These are phyloP conservation scores for Danaus plexippus DNA, from an alignment of 1,140 invertebrate species.

Conservation along the genomic window DNA sequence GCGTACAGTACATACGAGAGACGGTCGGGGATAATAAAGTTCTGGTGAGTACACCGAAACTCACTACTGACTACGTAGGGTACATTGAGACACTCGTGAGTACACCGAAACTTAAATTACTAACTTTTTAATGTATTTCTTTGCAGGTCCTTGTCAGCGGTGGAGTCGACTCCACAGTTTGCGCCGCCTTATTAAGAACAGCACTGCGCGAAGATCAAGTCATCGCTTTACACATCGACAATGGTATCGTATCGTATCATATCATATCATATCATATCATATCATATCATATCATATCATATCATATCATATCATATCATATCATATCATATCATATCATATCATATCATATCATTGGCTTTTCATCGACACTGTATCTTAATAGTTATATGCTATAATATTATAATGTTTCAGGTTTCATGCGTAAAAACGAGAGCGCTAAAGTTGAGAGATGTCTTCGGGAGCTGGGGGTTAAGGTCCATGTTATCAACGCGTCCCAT, in stretches of 20 bases:
- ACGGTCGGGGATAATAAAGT: conserved; percentile 94
- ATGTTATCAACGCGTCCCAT: conserved; percentile 83
- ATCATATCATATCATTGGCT: not conserved
- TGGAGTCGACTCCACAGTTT: conserved; percentile 98
- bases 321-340: conserved; percentile 10
- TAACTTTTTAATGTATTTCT: conserved; percentile 4
- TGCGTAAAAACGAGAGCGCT: conserved; percentile 95
- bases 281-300: conserved; percentile 27
- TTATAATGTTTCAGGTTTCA: conserved; percentile 79
- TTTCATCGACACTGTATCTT: not conserved
- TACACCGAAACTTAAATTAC: too few species aligned
- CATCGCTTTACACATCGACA: conserved; percentile 98
- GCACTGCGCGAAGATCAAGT: conserved; percentile 92
- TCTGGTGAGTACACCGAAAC: conserved; percentile 77
- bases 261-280: not conserved
- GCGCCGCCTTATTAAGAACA: conserved; percentile 93
- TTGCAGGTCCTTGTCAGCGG: conserved; percentile 91
- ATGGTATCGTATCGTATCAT: conserved; percentile 73
- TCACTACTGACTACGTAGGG: too few species aligned
- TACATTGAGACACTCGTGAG: too few species aligned
- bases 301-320: conserved; percentile 19
- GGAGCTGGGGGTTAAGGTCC: conserved; percentile 89
- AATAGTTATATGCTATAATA: conserved; percentile 1
- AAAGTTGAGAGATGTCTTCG: conserved; percentile 89
- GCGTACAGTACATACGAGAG: conserved; percentile 93